Percentiles rank a stretch among this genome's conserved stretches.
phyloP scores from a whole-genome alignment of 2,113 vertebrate species.

The Indicator indicator region DNA sequence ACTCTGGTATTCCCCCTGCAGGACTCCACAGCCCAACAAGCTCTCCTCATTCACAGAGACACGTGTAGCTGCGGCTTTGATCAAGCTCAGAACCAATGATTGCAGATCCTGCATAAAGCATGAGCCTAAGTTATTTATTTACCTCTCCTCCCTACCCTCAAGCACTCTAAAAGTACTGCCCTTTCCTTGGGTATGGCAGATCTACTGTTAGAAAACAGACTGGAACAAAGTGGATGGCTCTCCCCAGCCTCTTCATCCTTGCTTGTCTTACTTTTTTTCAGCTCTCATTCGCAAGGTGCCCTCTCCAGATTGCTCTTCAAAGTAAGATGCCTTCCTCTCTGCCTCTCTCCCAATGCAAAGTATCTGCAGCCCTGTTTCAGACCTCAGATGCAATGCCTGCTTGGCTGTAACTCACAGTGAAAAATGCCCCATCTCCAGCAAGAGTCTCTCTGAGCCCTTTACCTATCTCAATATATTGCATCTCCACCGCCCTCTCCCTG shows the following conservation, averaged over 20 bases:
- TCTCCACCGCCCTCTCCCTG: background rate
- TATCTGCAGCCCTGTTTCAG: background rate
- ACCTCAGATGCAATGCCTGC: background rate
- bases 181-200: background rate
- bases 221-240: background rate
- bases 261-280: background rate
- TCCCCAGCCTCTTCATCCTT: background rate
- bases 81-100: background rate
- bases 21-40: background rate
- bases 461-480: slow-evolving; percentile 25
- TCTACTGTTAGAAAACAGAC: background rate
- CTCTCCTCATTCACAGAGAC: background rate
- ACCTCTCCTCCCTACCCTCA: background rate
- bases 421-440: slow-evolving; percentile 47
- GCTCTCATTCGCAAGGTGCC: slow-evolving; percentile 34
- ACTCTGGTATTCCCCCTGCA: background rate
- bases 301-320: slow-evolving; percentile 52
- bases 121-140: background rate
- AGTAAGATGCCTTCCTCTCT: slow-evolving; percentile 11
- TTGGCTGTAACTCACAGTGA: slow-evolving; percentile 27
- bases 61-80: background rate
- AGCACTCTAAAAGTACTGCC: background rate
- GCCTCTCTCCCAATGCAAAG: slow-evolving; percentile 27
- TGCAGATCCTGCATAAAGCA: background rate
- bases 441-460: slow-evolving; percentile 29